These are phyloP conservation scores for Phylloscopus trochiloides DNA, from an alignment of 2,113 vertebrate species.

Conservation along the genomic window DNA sequence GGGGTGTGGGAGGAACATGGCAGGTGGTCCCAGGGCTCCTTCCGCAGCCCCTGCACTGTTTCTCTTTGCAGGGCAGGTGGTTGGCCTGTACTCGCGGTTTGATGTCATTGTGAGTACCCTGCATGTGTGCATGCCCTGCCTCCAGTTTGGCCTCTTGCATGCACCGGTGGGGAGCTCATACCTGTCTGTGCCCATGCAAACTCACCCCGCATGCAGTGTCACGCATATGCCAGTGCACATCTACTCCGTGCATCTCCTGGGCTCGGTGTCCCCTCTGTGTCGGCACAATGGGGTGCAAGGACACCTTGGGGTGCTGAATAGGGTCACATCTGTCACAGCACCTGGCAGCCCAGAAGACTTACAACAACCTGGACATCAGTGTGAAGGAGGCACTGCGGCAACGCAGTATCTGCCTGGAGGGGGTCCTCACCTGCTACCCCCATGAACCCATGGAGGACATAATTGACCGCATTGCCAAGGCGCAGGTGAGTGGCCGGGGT, in stretches of 20 bases:
- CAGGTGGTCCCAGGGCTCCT: not conserved
- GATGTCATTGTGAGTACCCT: conserved; percentile 91
- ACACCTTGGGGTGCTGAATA: rapidly evolving
- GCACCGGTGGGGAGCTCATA: not conserved
- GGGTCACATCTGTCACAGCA: conserved; percentile 64
- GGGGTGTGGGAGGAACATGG: not conserved
- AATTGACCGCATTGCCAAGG: conserved; percentile 84
- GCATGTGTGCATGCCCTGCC: rapidly evolving
- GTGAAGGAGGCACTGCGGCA: conserved; percentile 82
- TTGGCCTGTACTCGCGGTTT: conserved; percentile 92
- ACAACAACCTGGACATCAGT: conserved; percentile 89
- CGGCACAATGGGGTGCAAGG: not conserved
- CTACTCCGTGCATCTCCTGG: not conserved
- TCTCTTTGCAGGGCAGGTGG: conserved; percentile 82
- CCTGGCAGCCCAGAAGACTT: conserved; percentile 90
- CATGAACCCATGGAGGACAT: conserved; percentile 84
- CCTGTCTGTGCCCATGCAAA: not conserved
- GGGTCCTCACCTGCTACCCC: conserved; percentile 88
- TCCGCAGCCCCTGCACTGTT: not conserved
- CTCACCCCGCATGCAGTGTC: not conserved
- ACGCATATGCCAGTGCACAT: rapidly evolving
- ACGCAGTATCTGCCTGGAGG: conserved; percentile 81
- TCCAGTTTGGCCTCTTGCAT: not conserved
- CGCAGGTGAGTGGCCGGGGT: conserved; percentile 73
- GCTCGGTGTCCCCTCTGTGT: not conserved